Base-by-base conservation (phyloP, 2,888 invertebrate genomes). In the Limnephilus marmoratus region DNA sequence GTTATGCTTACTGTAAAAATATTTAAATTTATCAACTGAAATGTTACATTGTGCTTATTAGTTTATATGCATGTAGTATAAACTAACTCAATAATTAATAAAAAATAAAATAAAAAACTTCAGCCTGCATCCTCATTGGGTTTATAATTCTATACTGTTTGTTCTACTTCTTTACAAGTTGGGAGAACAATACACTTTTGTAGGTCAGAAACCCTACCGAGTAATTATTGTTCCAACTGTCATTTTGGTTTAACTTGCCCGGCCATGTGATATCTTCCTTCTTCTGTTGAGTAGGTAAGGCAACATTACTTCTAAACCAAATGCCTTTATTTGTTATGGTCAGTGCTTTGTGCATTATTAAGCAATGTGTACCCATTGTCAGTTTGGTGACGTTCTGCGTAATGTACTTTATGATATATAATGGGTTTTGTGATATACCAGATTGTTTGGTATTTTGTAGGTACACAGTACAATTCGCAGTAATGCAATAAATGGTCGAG, bases 141-240 rank as follows among this genome's bases (percentile, higher is more conserved):
- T 68, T 24, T 2, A 68, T 68, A 7, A 24, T 68, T 5, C 7
- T 68, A n/a, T 7, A 24, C n/a, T 68, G 5, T 13, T 68, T 68
- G 68, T n/a, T 68, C 68, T n/a, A 68, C 68, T 68, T 68, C 68
- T 68, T 68, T 68, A 68, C 68, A 68, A 68, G 24, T 68, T 68
- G 68, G 68, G 68, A 68, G 81, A 85, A 92, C 92, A 92, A 91
- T 92, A 81, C 90, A 49, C 86, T 91, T 90, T 91, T 91, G 91
- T 92, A 91, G 92, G 92, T 90, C 91, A 90, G 92, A 91, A 91
- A 90, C 53, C 91, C 91, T 34, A 90, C 91, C 81, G 91, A 34
- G 86, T 91, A 91, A 92, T 92, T 68, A 68, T 68, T 91, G 92
- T 92, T 34, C 37, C 41, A 85, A 88, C 91, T 91, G 91, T 91